Evolutionary conservation across 2,888 invertebrate genomes (phyloP).

Genomic region (Yponomeuta cagnagella): DNA sequence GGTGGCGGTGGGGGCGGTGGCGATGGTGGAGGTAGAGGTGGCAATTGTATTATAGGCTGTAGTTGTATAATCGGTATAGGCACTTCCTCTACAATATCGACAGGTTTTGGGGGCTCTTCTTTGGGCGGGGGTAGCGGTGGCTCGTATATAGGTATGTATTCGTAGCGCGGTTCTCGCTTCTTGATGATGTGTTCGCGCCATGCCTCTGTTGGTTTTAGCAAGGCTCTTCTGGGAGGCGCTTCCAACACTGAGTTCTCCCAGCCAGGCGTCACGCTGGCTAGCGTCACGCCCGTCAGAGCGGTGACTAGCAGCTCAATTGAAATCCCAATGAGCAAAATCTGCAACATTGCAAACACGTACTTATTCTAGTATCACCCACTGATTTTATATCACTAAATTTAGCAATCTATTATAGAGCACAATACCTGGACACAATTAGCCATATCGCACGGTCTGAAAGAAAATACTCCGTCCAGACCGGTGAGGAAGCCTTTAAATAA

Average conservation of each 20-base stretch:
- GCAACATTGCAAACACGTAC: neutral
- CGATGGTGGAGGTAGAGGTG: constrained; percentile 11
- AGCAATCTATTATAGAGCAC: neutral
- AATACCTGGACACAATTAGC: constrained; percentile 4
- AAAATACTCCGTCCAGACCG: neutral
- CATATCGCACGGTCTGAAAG: constrained; percentile 1
- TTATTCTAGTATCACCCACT: neutral
- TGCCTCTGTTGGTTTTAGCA: neutral
- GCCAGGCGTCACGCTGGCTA: neutral
- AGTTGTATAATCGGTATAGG: neutral
- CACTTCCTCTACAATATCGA: constrained; percentile 5
- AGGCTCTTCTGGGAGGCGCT: neutral
- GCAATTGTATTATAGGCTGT: neutral
- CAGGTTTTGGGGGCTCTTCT: neutral
- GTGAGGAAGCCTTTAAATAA: neutral
- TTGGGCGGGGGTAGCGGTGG: constrained; percentile 14
- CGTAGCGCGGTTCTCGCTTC: constrained; percentile 3
- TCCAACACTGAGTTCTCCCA: neutral
- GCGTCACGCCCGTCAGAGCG: neutral
- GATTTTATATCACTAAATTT: neutral
- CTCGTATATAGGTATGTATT: constrained; percentile 15
- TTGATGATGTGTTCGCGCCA: neutral
- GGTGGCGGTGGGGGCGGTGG: neutral
- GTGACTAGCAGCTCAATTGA: neutral
- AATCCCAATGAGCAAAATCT: neutral